Evolutionary conservation across 2,888 invertebrate genomes (phyloP), one percentile per base, ranked within the genome.

Genomic region (Pyralis farinalis): DNA sequence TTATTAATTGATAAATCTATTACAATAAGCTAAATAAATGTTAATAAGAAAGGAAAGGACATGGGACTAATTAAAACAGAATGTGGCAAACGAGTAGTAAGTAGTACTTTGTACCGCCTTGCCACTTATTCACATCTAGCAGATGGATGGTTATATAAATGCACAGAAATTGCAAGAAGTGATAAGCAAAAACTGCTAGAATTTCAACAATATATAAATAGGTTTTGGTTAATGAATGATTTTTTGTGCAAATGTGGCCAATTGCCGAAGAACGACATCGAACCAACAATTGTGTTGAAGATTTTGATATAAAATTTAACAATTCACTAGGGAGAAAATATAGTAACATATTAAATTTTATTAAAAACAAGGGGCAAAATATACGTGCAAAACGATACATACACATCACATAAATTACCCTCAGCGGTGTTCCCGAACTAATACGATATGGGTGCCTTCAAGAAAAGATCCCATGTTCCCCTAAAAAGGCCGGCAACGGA

Each of bases 201-300:
- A 12, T 32, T 32, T 32, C 32, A 32, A 16, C 1, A 16, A 32
- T 12, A 32, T 11, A 12, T 12, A 32, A 12, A 32, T 21, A 21
- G 12, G 12, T 32, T 32, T 32, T 32, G 32, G 32, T 32, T 32
- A n/a, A 12, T 12, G 12, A 32, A 32, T 12, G 32, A 32, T 12
- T 12, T 32, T 32, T 32, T 32, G 12, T 32, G 7, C 12, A 32
- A 11, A 32, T 32, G 32, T 32, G 32, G 32, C 12, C 12, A 5
- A 32, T 32, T n/a, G 32, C 6, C 32, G 21, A 32, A 32, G 32
- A 12, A 32, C 32, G 32, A 12, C 32, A 32, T 32, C 32, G 32
- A 32, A 32, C 32, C 31, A 31, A 10, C 12, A 31, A 31, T 31
- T 31, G 31, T 11, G 31, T 31, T 31, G 31, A 31, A 31, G 31